These are phyloP conservation scores for Leptinotarsa defecta DNA, from an alignment of 1,140 invertebrate species.

Conservation along the genomic window DNA sequence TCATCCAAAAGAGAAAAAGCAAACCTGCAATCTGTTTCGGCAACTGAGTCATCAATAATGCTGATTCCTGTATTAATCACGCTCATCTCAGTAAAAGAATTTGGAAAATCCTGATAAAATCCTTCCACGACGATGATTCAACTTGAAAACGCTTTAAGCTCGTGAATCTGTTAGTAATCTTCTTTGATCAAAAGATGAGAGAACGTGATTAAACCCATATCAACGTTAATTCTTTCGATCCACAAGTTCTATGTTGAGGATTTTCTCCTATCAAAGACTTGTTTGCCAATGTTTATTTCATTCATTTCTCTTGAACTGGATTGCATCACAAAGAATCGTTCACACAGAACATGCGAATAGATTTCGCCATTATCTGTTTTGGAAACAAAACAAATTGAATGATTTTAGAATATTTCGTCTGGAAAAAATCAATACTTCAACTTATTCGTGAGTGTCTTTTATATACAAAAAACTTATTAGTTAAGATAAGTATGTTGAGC, in stretches of 20 bases:
- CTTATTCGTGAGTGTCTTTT: too few species aligned
- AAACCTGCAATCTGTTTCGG: neutral
- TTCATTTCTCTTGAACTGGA: neutral
- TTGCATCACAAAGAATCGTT: neutral
- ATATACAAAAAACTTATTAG: too few species aligned
- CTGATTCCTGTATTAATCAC: slow-evolving; percentile 1
- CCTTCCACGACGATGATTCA: slow-evolving; percentile 13
- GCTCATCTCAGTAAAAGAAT: neutral
- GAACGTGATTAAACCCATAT: slow-evolving; percentile 7
- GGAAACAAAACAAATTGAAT: too few species aligned
- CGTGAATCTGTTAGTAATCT: neutral
- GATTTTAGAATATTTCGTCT: too few species aligned
- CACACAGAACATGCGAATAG: too few species aligned
- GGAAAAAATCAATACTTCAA: too few species aligned
- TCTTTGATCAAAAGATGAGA: slow-evolving; percentile 21
- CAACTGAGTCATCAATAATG: slow-evolving; percentile 11
- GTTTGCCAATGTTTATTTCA: neutral
- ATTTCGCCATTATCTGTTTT: too few species aligned
- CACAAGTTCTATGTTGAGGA: neutral
- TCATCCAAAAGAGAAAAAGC: neutral
- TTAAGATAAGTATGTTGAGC: too few species aligned
- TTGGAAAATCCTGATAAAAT: neutral
- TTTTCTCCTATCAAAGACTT: neutral
- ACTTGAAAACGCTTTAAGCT: neutral
- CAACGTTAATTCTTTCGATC: slow-evolving; percentile 15